Base-by-base conservation (phyloP, 2,888 invertebrate genomes). In the Perithous albicinctus region DNA sequence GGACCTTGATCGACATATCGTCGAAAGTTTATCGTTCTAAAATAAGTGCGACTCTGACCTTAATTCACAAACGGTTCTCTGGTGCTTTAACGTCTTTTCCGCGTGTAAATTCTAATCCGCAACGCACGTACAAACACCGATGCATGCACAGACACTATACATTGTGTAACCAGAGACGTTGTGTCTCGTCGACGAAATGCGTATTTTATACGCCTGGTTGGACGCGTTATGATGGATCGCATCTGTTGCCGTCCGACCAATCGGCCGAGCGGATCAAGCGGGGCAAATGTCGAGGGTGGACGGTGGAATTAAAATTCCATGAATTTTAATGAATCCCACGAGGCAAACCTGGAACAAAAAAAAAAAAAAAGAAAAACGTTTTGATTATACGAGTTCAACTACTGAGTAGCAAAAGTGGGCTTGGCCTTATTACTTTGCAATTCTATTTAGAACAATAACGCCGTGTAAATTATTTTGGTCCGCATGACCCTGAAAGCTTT, bases 1-100 rank as follows among this genome's bases (percentile, higher is more conserved):
- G 5, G 26, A 15, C 80, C 73, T 76, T 73, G 77, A 77, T 77
- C 72, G 72, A 48, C 26, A 70, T 59, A 70, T 59, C 63, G 26
- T 75, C 46, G 56, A 70, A 41, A 73, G 72, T 76, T 72, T 67
- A 69, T 67, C 23, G 70, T 72, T 77, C 77, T 77, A 73, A 81
- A 81, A 81, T 81, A 81, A 81, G 63, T 81, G 73, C 73, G 67
- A 67, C 67, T 73, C 26, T 67, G 77, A 81, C 77, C 77, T 77
- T 73, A 73, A 69, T 81, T 77, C 72, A 38, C 7, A 7, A n/a
- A 23, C 7, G 59, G 15, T 10, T 32, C 15, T 35, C 29, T n/a
- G n/a, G n/a, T 15, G 18, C 3, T 59, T 32, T 6, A n/a, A 51
- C 59, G 46, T 35, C n/a, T n/a, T n/a, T n/a, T 79, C 20, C 67